Conservation (phyloP, 2,113 vertebrate species). For the Tonatia bakeri region DNA sequence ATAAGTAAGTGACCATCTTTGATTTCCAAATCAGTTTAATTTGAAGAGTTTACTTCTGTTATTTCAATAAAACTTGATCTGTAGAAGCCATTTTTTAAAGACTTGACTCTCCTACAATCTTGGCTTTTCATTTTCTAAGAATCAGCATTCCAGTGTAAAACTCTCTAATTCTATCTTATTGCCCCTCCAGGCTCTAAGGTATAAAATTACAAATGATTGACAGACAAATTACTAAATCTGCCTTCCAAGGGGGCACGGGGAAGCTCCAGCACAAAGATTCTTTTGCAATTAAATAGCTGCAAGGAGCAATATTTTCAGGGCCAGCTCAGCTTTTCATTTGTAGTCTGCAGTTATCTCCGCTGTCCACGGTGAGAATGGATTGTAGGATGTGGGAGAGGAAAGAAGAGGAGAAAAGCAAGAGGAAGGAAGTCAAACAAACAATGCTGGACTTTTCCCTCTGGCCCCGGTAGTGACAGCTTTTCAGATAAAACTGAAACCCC, state of each 20-base stretch:
- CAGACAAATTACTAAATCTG: constrained; percentile 30
- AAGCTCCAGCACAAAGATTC: not conserved
- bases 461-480: not conserved
- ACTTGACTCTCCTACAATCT: not conserved
- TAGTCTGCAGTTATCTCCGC: not conserved
- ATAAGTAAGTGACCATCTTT: not conserved
- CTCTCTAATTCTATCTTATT: constrained; percentile 27
- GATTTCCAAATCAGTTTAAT: not conserved
- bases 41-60: not conserved
- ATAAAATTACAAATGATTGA: constrained; percentile 48
- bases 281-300: not conserved
- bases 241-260: constrained; percentile 29
- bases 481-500: not conserved
- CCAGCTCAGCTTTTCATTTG: not conserved
- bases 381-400: not conserved
- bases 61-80: not conserved
- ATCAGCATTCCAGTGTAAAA: not conserved
- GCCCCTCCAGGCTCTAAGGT: not conserved
- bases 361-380: not conserved
- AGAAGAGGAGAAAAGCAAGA: not conserved
- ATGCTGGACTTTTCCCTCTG: not conserved
- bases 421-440: not conserved
- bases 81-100: not conserved
- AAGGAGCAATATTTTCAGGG: not conserved
- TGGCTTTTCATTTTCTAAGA: not conserved